Conservation (phyloP, 2,888 invertebrate species). For the Altica lythri region DNA sequence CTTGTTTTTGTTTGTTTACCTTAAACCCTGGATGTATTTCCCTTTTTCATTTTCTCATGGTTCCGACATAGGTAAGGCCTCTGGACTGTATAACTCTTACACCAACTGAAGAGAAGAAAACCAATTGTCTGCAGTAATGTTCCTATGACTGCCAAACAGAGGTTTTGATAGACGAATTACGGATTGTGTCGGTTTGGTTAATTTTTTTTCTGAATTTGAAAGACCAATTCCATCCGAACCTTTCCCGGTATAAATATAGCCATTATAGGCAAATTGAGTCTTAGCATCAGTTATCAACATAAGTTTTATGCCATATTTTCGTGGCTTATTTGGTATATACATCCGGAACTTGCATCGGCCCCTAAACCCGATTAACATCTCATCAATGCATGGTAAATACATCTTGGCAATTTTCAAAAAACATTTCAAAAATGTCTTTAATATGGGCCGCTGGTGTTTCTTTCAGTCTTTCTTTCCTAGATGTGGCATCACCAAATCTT, state of each 20-base stretch:
- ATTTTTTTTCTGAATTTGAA: constrained; percentile 21
- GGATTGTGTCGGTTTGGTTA: constrained; percentile 15
- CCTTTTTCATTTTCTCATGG: background rate
- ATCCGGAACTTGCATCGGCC: constrained; percentile 1
- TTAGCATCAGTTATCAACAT: background rate
- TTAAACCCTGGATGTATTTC: background rate
- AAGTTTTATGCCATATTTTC: constrained; percentile 4
- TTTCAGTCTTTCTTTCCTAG: background rate
- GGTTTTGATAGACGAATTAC: background rate
- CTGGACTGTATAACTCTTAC: background rate
- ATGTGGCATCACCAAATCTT: background rate
- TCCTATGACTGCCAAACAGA: background rate
- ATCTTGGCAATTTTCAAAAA: background rate
- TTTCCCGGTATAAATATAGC: constrained; percentile 45
- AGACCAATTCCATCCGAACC: constrained; percentile 42
- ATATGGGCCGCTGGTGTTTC: background rate
- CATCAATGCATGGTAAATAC: background rate
- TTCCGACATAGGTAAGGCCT: constrained; percentile 5
- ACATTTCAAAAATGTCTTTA: background rate
- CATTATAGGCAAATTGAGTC: constrained; percentile 33
- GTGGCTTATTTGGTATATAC: constrained; percentile 2
- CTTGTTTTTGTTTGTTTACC: constrained; percentile 4
- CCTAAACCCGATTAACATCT: constrained; percentile 1
- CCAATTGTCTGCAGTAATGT: no score
- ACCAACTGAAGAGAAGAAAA: background rate